Evolutionary conservation across 2,888 invertebrate genomes (phyloP).

Genomic region (Spicauda simplicius): DNA sequence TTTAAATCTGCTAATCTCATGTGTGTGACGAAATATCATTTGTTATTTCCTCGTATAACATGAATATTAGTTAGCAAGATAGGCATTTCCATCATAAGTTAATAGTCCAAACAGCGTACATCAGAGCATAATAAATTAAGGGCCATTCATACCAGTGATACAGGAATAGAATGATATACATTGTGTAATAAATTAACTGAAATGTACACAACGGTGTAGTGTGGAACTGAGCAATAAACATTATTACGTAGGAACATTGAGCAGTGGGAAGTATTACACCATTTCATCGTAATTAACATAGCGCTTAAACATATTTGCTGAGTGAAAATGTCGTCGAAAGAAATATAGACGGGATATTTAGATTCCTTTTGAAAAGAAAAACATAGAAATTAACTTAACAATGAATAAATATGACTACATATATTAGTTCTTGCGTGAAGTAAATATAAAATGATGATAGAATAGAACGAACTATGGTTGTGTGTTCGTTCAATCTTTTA

Average conservation of each 20-base stretch:
- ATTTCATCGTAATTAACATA: slow-evolving; percentile 13
- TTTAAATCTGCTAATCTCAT: too few species aligned
- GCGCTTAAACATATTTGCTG: not conserved
- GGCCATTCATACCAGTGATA: slow-evolving; percentile 17
- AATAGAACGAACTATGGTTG: too few species aligned
- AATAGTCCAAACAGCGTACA: not conserved
- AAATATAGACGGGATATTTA: too few species aligned
- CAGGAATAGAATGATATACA: slow-evolving; percentile 1
- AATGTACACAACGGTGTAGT: not conserved
- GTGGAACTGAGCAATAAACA: slow-evolving; percentile 21
- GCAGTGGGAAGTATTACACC: not conserved
- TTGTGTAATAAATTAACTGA: slow-evolving; percentile 22
- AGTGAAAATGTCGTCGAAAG: not conserved
- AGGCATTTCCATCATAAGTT: slow-evolving; percentile 3
- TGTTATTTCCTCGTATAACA: not conserved
- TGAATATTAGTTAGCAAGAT: not conserved
- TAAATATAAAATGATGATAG: too few species aligned
- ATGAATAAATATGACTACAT: too few species aligned
- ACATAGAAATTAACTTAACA: too few species aligned
- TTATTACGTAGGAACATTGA: slow-evolving; percentile 4
- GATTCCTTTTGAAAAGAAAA: too few species aligned
- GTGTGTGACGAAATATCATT: not conserved
- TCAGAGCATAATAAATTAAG: slow-evolving; percentile 14
- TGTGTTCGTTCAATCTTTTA: too few species aligned
- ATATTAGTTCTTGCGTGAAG: too few species aligned